Base-by-base conservation (phyloP, 2,113 vertebrate species). In the Myocastor coypus region DNA sequence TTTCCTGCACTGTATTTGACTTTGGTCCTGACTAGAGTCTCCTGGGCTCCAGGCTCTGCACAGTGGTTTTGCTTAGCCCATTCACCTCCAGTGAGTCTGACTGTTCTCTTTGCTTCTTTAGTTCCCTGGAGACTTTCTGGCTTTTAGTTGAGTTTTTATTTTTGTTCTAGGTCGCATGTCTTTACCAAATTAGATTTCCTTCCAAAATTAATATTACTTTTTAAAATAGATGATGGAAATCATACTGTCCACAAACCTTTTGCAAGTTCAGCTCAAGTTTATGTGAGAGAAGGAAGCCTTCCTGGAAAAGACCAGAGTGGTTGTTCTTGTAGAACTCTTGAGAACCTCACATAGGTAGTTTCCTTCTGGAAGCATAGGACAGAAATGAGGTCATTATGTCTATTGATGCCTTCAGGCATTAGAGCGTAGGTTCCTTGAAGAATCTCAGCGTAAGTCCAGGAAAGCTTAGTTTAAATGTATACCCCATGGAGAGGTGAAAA, bases 101-200 rank as follows among this genome's bases (percentile, higher is more conserved):
- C 61, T 92, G 95, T 97, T 82, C 85, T 95, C 92, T 94, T 85
- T 83, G 75, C 83, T 89, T 77, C 75, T 30, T 91, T 91, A 55
- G 80, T 93, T 89, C 61, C 95, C 63, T n/a, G n/a, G 83, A 96
- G 80, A 89, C 37, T 7, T 89, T 93, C 57, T 96, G 91, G 92
- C 55, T 96, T 94, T 85, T 94, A 52, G 42, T 77, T 95, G 78
- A 89, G 20, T 63, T 80, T 96, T 94, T 87, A 88, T 95, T 96
- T 81, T 95, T 95, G 84, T 94, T 95, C 55, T 94, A 80, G 64
- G 89, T 86, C 92, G 46, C 89, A 17, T 92, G 86, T 73, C 86
- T 94, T 96, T 91, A 95, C 68, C 80, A 96, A 87, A 95, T 94
- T 89, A 89, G 93, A 91, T 92, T 69, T 90, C 20, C 57, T 46